Evolutionary conservation across 2,113 vertebrate species (phyloP).

Genomic region (Lamprotornis superbus): DNA sequence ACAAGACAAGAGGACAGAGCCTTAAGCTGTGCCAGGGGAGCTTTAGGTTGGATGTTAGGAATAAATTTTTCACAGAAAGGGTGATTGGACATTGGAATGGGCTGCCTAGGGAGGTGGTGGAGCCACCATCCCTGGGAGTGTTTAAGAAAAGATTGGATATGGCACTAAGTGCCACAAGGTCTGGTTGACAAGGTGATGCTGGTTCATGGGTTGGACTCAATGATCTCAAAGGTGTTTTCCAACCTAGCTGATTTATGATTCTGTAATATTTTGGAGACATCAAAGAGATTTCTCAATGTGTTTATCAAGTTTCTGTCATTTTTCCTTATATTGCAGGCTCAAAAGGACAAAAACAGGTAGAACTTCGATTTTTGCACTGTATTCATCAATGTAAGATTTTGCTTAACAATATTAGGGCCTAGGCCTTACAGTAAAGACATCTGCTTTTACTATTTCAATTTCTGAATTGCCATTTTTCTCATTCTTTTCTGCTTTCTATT

Average conservation of each 20-base stretch:
- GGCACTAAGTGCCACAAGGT: not conserved
- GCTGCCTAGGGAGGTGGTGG: not conserved
- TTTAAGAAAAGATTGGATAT: not conserved
- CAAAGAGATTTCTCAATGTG: not conserved
- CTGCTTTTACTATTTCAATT: not conserved
- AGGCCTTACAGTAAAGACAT: not conserved
- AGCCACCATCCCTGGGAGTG: fast-evolving
- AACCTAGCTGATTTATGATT: not conserved
- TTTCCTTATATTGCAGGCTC: not conserved
- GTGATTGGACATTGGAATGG: not conserved
- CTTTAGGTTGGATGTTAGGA: not conserved
- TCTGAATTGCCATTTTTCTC: not conserved
- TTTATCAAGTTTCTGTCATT: not conserved
- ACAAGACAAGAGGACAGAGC: not conserved
- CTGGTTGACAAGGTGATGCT: not conserved
- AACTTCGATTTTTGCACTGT: not conserved
- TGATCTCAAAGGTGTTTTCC: not conserved
- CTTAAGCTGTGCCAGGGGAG: not conserved
- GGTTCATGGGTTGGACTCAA: not conserved
- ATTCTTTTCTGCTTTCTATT: not conserved
- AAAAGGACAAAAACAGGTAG: not conserved
- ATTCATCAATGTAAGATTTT: not conserved
- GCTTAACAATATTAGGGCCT: not conserved
- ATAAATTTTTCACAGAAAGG: not conserved
- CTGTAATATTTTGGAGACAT: not conserved